These are phyloP conservation scores for Camptogramma bilineatum DNA, from an alignment of 2,888 invertebrate species.

Conservation along the genomic window DNA sequence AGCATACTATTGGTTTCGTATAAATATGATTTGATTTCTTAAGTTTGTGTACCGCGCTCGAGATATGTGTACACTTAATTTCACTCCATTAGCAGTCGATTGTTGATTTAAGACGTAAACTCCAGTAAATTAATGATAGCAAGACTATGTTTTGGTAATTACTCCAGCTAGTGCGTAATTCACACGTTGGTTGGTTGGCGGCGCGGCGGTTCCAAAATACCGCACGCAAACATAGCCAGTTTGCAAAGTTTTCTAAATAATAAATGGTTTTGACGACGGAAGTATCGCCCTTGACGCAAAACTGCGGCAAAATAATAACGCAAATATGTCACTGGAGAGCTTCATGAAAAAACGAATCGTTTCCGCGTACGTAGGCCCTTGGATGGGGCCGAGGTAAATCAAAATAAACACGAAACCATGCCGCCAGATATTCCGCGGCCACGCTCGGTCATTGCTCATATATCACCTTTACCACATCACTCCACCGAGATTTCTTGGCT, in stretches of 20 bases:
- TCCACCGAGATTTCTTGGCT: slow-evolving; percentile 46
- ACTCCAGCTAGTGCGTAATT: slow-evolving; percentile 64
- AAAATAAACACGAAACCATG: slow-evolving; percentile 64
- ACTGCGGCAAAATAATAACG: slow-evolving; percentile 57
- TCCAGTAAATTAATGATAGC: slow-evolving; percentile 68
- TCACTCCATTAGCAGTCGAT: slow-evolving; percentile 71
- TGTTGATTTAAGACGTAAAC: slow-evolving; percentile 71
- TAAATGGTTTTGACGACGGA: slow-evolving; percentile 69
- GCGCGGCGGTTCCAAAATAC: slow-evolving; percentile 71
- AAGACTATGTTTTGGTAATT: slow-evolving; percentile 60
- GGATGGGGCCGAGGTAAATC: slow-evolving; percentile 55
- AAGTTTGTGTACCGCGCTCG: slow-evolving; percentile 13
- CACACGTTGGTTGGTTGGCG: slow-evolving; percentile 52
- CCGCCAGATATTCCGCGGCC: slow-evolving; percentile 45
- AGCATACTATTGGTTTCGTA: neutral
- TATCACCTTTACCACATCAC: slow-evolving; percentile 41
- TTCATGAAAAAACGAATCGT: slow-evolving; percentile 56
- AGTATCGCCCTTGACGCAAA: slow-evolving; percentile 68
- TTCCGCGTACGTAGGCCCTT: slow-evolving; percentile 60
- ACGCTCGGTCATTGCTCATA: slow-evolving; percentile 42
- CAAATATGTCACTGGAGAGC: slow-evolving; percentile 63
- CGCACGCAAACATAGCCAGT: slow-evolving; percentile 61
- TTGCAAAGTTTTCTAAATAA: slow-evolving; percentile 74
- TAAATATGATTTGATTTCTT: slow-evolving; percentile 16
- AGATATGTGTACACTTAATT: slow-evolving; percentile 57